Percentiles rank a stretch among this genome's conserved stretches.
phyloP scores from a whole-genome alignment of 2,797 vertebrate species.

The Pipistrellus nathusii region DNA sequence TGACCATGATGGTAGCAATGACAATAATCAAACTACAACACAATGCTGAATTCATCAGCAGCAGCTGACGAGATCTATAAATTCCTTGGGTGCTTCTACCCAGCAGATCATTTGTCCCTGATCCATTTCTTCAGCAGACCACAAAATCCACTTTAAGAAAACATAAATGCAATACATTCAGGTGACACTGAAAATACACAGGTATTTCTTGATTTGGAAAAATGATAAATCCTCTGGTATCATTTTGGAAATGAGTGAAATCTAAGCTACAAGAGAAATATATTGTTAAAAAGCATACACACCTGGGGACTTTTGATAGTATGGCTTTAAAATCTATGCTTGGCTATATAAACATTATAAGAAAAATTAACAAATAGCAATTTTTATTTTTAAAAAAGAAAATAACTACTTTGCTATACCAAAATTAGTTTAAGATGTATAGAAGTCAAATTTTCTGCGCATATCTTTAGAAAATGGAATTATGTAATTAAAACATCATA shows the following conservation, averaged over 20 bases:
- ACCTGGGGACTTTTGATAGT: conserved; percentile 51
- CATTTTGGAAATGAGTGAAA: conserved; percentile 64
- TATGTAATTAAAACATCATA: conserved; percentile 77
- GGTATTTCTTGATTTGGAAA: conserved; percentile 50
- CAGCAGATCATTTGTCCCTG: not conserved
- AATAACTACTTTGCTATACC: conserved; percentile 69
- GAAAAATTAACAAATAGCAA: conserved; percentile 71
- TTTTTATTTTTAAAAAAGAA: conserved; percentile 54
- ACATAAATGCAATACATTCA: not conserved
- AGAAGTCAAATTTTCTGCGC: conserved; percentile 79
- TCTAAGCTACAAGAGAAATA: conserved; percentile 54
- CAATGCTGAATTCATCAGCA: not conserved
- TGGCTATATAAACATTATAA: conserved; percentile 75
- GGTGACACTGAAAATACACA: not conserved
- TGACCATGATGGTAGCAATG: not conserved
- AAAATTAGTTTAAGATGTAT: conserved; percentile 79
- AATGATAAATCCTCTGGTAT: not conserved
- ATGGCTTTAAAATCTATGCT: conserved; percentile 80
- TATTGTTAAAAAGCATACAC: not conserved
- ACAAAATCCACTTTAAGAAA: conserved; percentile 58
- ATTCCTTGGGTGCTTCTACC: not conserved
- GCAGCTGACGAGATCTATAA: not conserved
- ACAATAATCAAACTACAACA: fast-evolving
- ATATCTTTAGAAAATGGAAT: conserved; percentile 80
- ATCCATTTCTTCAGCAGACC: not conserved